Evolutionary conservation across 2,888 invertebrate species (phyloP), one percentile per base, ranked within the genome.

Genomic region (Scaeva pyrastri): DNA sequence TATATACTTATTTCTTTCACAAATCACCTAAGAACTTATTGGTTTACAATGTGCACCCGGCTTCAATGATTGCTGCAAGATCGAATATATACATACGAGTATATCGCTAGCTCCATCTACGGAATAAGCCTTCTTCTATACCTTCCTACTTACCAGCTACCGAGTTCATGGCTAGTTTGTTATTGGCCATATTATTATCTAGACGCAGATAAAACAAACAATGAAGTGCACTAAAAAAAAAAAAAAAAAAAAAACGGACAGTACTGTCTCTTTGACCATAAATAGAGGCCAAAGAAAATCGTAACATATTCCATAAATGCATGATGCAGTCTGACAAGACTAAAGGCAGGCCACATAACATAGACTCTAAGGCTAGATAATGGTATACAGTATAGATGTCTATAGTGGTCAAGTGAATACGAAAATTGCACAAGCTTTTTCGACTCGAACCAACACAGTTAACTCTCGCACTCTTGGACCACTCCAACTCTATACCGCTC

Each of bases 1-100:
- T n/a, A n/a, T n/a, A 58, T 31, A 58, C 64, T 56, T 73, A 62
- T 45, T 52, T 66, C 26, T 71, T 48, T 39, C 72, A 62, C 82
- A 86, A 77, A 81, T 86, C 82, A 78, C 74, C 82, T 70, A 45
- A 86, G 72, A 82, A 75, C 73, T 81, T 86, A 82, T 86, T 86
- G 48, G 76, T 52, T 3, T 31, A 7, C 7, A 31, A 11, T 60
- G 71, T 66, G 71, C 56, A 62, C 56, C 50, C 62, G n/a, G 45
- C 23, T 52, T 8, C 41, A 50, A 56, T 80, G 60, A 66, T 80
- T 23, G 52, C 23, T 2, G 11, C 39, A 39, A 43, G 71, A 60
- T 36, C 75, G 71, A 71, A 80, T 80, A 56, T 80, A 56, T 56
- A 56, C 31, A 79, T 72, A n/a, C 11, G 3, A 11, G 23, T n/a